A percentile compares a stretch with the other conserved stretches of the same genome.
phyloP scores from a whole-genome alignment of 2,113 vertebrate species.

The Ptychochromis oligacanthus region DNA sequence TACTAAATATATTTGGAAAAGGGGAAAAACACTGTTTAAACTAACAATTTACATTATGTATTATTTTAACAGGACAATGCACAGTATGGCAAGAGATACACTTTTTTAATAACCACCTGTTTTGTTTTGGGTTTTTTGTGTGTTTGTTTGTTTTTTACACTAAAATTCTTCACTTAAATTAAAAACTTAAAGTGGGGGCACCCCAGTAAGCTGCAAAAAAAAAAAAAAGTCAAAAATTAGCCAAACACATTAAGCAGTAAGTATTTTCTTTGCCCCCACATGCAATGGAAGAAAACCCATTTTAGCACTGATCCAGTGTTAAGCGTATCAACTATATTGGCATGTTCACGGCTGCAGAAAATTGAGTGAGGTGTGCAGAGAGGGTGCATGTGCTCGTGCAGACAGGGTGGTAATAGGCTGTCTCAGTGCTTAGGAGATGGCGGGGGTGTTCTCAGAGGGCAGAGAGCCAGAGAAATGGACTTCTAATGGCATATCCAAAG shows the following conservation, averaged over 20 bases:
- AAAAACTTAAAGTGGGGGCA: not conserved
- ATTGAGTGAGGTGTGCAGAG: constrained; percentile 70
- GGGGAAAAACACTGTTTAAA: not conserved
- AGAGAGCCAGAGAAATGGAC: constrained; percentile 50
- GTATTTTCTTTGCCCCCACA: constrained; percentile 45
- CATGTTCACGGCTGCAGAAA: constrained; percentile 79
- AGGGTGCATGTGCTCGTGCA: constrained; percentile 23
- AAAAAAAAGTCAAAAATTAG: constrained; percentile 17
- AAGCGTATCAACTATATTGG: constrained; percentile 69
- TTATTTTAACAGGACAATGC: not conserved
- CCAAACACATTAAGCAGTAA: constrained; percentile 5
- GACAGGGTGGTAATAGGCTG: constrained; percentile 64
- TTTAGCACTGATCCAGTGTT: constrained; percentile 62
- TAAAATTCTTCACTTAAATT: constrained; percentile 8
- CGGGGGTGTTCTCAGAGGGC: constrained; percentile 22
- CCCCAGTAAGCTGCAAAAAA: not conserved
- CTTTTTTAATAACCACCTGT: not conserved
- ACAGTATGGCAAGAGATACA: not conserved
- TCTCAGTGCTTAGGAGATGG: constrained; percentile 36
- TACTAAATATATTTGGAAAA: not conserved
- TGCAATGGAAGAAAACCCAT: constrained; percentile 51
- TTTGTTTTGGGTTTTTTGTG: not conserved
- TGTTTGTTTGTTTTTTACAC: not conserved
- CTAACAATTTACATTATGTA: not conserved
- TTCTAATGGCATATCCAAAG: constrained; percentile 59